These are phyloP conservation scores for Lasiurus borealis DNA, from an alignment of 2,113 vertebrate genomes.

Conservation along the genomic window DNA sequence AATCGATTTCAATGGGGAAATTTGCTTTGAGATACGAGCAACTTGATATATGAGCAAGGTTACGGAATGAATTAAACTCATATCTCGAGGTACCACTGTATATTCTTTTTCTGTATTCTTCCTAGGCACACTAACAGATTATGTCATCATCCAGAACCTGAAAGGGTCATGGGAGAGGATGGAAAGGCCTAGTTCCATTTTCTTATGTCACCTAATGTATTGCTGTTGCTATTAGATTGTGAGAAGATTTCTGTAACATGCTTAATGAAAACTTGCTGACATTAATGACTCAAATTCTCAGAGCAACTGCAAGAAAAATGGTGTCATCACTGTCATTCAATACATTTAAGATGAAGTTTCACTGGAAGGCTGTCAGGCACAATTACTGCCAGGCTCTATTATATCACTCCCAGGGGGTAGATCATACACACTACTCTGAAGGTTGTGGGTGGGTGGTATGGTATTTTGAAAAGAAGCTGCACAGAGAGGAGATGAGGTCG, in stretches of 20 bases:
- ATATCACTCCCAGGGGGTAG: constrained; percentile 55
- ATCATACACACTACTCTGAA: constrained; percentile 60
- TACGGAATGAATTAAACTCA: too few relatives aligned
- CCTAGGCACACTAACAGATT: background rate
- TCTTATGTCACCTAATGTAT: constrained; percentile 54
- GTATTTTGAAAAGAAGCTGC: constrained; percentile 56
- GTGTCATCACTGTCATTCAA: constrained; percentile 78
- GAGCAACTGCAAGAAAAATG: constrained; percentile 65
- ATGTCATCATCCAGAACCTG: background rate
- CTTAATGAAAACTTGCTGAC: constrained; percentile 77
- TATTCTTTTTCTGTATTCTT: background rate
- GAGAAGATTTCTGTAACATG: constrained; percentile 56
- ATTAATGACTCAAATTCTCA: constrained; percentile 76
- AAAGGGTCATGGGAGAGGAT: background rate
- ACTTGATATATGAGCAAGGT: too few relatives aligned
- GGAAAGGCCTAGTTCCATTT: constrained; percentile 7
- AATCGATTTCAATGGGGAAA: too few relatives aligned
- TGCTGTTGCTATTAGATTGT: background rate
- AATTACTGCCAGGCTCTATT: constrained; percentile 70
- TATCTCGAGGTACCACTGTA: too few relatives aligned
- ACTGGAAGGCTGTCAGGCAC: constrained; percentile 76
- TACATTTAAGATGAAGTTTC: constrained; percentile 68
- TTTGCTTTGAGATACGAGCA: too few relatives aligned
- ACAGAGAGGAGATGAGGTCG: constrained; percentile 30
- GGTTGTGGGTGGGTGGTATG: constrained; percentile 48